Evolutionary conservation across 23 tunicate species (phyloP), one percentile per base, ranked within the genome.

Genomic region (Aplidium turbinatum): DNA sequence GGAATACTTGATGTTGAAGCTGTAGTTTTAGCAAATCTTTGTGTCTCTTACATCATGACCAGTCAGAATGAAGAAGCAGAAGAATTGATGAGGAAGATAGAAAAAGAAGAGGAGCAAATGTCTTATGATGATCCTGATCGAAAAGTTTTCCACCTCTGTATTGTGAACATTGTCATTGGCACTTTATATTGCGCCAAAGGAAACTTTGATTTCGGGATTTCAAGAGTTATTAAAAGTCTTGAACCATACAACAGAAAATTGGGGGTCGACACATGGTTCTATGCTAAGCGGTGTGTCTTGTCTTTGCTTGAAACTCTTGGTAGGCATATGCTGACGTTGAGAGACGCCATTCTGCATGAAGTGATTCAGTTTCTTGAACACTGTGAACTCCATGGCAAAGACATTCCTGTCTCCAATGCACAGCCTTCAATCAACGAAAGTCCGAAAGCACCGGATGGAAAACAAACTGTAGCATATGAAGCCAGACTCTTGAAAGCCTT

Each of bases 41-140:
- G 95, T 50, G 99, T 94, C 45, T 87, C 95, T 0, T 94, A 94
- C 74, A 94, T 94, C 45, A 94, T 94, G 99, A 94, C 99, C 18
- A 86, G 94, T 53, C 99, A 94, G 58, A 94, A 94, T 65, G 99
- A 94, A 63, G 99, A 94, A 48, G 99, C 99, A 3, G 99, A 94
- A 57, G 99, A 94, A 47, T 46, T 94, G 73, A 94, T 94, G 99
- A 63, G 99, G 56, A 86, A 87, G 77, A 87, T 94, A n/a, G 99
- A 87, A 51, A 94, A 94, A 67, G 99, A 94, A 52, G 99, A 94
- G 65, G 99, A 94, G 58, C 89, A 78, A 57, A 73, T 84, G 85
- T 94, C 99, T 5, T 94, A 94, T 50, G 99, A 94, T 57, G 93
- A 80, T 66, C 99, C 99, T 3, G 99, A 94, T 48, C 82, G 87